Evolutionary conservation across 2,888 invertebrate species (phyloP).

Genomic region (Ferrisia virgata): DNA sequence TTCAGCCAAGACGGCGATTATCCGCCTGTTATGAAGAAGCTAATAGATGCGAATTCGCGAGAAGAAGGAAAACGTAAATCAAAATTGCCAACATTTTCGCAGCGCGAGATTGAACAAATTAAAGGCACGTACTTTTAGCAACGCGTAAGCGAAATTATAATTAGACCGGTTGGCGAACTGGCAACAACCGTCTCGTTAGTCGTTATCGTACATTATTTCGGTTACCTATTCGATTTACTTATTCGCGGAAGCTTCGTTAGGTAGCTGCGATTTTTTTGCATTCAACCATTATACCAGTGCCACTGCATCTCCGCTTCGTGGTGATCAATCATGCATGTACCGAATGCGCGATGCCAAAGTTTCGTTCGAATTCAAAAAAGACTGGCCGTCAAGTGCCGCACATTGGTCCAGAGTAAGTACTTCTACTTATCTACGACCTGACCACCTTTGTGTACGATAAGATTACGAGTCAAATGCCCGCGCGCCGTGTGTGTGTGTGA

Average conservation of each 20-base stretch:
- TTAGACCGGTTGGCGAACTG: too few relatives aligned
- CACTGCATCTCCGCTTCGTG: not conserved
- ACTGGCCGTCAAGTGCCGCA: constrained; percentile 58
- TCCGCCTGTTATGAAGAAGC: constrained; percentile 55
- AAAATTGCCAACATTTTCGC: constrained; percentile 55
- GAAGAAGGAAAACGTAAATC: constrained; percentile 54
- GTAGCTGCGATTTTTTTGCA: constrained; percentile 69
- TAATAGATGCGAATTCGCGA: constrained; percentile 54
- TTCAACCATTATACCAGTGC: constrained; percentile 67
- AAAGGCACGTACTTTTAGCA: constrained; percentile 48
- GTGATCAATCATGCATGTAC: constrained; percentile 36
- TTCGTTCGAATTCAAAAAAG: constrained; percentile 52
- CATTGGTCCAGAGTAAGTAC: constrained; percentile 58
- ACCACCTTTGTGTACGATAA: too few relatives aligned
- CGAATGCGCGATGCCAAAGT: constrained; percentile 49
- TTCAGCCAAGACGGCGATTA: constrained; percentile 56
- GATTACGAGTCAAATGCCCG: too few relatives aligned
- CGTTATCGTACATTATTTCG: not conserved
- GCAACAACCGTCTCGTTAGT: not conserved
- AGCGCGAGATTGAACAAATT: constrained; percentile 61
- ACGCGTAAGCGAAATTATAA: too few relatives aligned
- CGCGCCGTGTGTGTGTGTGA: too few relatives aligned
- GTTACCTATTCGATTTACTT: too few relatives aligned
- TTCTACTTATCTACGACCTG: too few relatives aligned
- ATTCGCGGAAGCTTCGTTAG: constrained; percentile 51